Evolutionary conservation across 1,140 invertebrate species (phyloP), one percentile per base, ranked within the genome.

Genomic region (Drosophila repletoides): DNA sequence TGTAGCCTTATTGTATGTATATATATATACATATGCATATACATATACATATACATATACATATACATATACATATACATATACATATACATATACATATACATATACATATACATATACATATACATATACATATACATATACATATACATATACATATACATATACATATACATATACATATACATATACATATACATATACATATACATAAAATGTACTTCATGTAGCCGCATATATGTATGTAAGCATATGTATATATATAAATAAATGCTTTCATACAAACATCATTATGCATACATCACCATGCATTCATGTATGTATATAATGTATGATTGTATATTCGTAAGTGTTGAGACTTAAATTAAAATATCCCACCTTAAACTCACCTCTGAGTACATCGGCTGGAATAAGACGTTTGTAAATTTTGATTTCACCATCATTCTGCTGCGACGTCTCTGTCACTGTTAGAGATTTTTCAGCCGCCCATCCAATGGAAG

Each of bases 341-440:
- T n/a, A n/a, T n/a, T n/a, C n/a, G n/a, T n/a, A n/a, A n/a, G n/a
- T n/a, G n/a, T n/a, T n/a, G n/a, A n/a, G n/a, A n/a, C n/a, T 12
- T 15, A 29, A 22, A 17, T 22, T 15, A 21, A 49, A 38, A 38
- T 14, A 12, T 6, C n/a, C n/a, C n/a, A 22, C 33, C 0, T 28
- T 9, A 14, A 17, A 88, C 91, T 91, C 87, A 95, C 96, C 96
- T 93, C 96, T 94, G 48, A 97, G 92, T 28, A 96, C 94, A 90
- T 97, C 96, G 77, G 96, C 96, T 7, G 95, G 95, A 68, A 97
- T 97, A 33, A 96, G 91, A 52, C 96, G 92, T 76, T 93, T 95
- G 92, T 93, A 97, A 19, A 94, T 95, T 87, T 93, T 94, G 4
- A 93, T 92, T 49, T 92, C 92, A 45, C 89, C 90, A 24, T 91